phyloP scores from a whole-genome alignment of 2,888 invertebrate species.

The Xiphydria camelus region DNA sequence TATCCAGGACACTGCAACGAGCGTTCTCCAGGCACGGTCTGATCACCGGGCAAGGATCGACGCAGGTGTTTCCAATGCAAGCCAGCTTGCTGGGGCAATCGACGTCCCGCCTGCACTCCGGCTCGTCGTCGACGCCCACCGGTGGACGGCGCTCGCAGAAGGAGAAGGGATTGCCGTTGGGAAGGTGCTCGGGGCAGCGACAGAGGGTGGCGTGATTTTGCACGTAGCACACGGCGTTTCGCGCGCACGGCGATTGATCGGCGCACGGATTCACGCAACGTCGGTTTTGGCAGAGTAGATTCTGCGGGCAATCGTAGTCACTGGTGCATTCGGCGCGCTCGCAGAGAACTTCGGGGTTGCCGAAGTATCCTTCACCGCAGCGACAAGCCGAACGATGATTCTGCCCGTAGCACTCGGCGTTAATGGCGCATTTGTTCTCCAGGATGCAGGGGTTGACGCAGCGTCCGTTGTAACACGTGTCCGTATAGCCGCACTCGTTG shows the following conservation, averaged over 20 bases:
- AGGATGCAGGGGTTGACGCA: conserved; percentile 81
- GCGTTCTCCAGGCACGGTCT: conserved; percentile 77
- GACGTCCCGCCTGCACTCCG: conserved; percentile 75
- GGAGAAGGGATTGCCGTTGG: conserved; percentile 78
- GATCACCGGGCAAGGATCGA: conserved; percentile 76
- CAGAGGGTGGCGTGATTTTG: conserved; percentile 81
- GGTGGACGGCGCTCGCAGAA: conserved; percentile 68
- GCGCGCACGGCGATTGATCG: conserved; percentile 73
- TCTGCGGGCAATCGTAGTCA: conserved; percentile 77
- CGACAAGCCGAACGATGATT: conserved; percentile 80
- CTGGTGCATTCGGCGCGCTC: conserved; percentile 78
- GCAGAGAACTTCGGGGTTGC: conserved; percentile 81
- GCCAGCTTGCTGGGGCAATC: conserved; percentile 82
- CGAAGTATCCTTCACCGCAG: conserved; percentile 75
- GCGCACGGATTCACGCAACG: conserved; percentile 81
- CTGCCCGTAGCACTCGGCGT: conserved; percentile 81
- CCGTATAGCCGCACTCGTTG: conserved; percentile 77
- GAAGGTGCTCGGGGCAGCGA: conserved; percentile 78
- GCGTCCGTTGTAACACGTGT: conserved; percentile 81
- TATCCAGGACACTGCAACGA: conserved; percentile 81
- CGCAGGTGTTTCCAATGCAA: conserved; percentile 77
- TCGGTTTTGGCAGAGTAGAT: conserved; percentile 72
- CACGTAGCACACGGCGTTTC: conserved; percentile 79
- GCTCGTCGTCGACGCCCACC: conserved; percentile 58
- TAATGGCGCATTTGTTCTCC: conserved; percentile 80